phyloP scores from a whole-genome alignment of 2,888 invertebrate genomes.

The Brachypalpus laphriformis region DNA sequence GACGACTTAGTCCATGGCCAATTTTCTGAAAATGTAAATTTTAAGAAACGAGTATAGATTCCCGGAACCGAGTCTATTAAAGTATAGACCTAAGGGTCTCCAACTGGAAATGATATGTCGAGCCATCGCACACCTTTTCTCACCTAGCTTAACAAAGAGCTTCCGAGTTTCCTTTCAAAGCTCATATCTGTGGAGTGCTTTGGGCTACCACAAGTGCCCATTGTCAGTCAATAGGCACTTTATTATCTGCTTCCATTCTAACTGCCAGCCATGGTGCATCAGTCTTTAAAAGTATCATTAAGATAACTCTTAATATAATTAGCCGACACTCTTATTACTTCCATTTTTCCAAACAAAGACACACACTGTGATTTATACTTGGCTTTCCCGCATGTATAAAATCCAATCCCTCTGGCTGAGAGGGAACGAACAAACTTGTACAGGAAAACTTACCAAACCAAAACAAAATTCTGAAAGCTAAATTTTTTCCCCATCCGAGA shows the following conservation, averaged over 20 bases:
- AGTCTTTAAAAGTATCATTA: neutral
- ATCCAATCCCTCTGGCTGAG: conserved; percentile 27
- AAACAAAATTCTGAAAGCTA: conserved; percentile 41
- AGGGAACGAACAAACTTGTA: conserved; percentile 16
- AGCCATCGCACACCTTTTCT: too few relatives aligned
- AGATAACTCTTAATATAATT: neutral
- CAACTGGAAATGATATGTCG: too few relatives aligned
- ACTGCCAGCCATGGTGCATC: neutral
- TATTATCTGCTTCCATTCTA: neutral
- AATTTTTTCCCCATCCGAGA: conserved; percentile 31
- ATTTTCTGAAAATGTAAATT: too few relatives aligned
- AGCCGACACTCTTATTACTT: neutral
- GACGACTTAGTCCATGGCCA: too few relatives aligned
- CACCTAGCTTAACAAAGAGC: too few relatives aligned
- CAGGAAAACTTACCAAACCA: conserved; percentile 37
- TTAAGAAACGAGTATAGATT: too few relatives aligned
- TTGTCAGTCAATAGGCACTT: neutral
- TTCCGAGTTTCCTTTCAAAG: too few relatives aligned
- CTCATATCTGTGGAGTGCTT: too few relatives aligned
- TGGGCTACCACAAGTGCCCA: too few relatives aligned
- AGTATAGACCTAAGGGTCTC: too few relatives aligned
- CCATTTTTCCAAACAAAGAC: neutral
- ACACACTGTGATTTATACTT: neutral
- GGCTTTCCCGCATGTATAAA: neutral
- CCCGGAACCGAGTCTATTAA: too few relatives aligned